Evolutionary conservation across 2,888 invertebrate species (phyloP).

Genomic region (Nymphalis polychloros): DNA sequence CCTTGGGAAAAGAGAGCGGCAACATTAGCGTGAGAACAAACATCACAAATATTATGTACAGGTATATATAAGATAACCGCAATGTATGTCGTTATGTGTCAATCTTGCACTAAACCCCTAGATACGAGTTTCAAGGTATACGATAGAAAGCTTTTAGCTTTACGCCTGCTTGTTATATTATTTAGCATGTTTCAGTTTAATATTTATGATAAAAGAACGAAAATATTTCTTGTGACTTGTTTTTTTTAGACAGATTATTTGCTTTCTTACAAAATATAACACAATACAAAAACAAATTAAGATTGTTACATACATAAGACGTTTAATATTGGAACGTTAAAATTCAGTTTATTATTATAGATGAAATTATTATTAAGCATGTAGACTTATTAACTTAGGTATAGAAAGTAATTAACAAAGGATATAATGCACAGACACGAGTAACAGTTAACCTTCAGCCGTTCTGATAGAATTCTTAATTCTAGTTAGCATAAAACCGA

Average conservation of each 20-base stretch:
- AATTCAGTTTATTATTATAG: too few species aligned
- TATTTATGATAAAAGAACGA: not conserved
- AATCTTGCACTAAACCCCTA: slow-evolving; percentile 4
- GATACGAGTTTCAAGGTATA: not conserved
- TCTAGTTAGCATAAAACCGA: slow-evolving; percentile 1
- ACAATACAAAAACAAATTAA: too few species aligned
- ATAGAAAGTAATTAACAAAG: not conserved
- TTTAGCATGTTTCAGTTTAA: not conserved
- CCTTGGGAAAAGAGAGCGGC: not conserved
- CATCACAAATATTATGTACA: not conserved
- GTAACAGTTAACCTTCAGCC: not conserved
- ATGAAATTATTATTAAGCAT: too few species aligned
- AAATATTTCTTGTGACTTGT: too few species aligned
- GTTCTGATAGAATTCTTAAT: slow-evolving; percentile 1
- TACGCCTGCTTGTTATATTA: slow-evolving; percentile 1
- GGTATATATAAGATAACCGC: not conserved
- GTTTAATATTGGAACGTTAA: too few species aligned
- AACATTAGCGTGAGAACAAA: not conserved
- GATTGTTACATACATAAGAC: too few species aligned
- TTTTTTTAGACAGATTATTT: too few species aligned
- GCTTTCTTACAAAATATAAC: too few species aligned
- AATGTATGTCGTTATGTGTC: not conserved
- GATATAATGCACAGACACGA: not conserved
- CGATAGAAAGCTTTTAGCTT: not conserved
- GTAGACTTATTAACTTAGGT: too few species aligned